These are phyloP conservation scores for Melopsittacus undulatus DNA, from an alignment of 2,797 vertebrate species.

Conservation along the genomic window DNA sequence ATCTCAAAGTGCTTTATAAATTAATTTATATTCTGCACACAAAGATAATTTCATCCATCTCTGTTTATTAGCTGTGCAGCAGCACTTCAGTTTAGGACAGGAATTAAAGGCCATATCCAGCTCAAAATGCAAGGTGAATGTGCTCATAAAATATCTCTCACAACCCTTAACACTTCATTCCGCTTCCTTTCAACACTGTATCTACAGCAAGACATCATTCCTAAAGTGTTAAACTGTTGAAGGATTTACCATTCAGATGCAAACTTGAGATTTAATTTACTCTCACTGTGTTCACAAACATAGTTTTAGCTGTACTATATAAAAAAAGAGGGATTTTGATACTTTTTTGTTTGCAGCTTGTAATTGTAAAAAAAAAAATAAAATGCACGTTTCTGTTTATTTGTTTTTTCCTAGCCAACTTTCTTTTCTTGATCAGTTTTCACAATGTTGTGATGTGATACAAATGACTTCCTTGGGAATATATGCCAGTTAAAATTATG, in stretches of 20 bases:
- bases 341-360: not conserved
- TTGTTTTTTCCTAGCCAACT: not conserved
- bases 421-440: not conserved
- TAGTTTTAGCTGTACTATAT: not conserved
- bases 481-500: not conserved
- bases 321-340: not conserved
- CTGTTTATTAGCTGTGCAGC: not conserved
- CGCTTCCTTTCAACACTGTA: not conserved
- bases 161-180: not conserved
- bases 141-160: not conserved
- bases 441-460: not conserved
- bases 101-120: not conserved
- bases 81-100: not conserved
- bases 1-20: not conserved
- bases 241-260: not conserved
- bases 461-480: not conserved
- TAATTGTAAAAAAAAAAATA: not conserved
- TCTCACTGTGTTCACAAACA: not conserved
- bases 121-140: not conserved
- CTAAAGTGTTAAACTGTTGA: not conserved
- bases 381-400: not conserved
- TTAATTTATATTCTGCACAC: not conserved
- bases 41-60: not conserved
- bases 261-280: not conserved
- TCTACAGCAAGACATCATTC: not conserved